Evolutionary conservation across 2,113 vertebrate genomes (phyloP), one percentile per base, ranked within the genome.

Genomic region (Prochilodus magdalenae): DNA sequence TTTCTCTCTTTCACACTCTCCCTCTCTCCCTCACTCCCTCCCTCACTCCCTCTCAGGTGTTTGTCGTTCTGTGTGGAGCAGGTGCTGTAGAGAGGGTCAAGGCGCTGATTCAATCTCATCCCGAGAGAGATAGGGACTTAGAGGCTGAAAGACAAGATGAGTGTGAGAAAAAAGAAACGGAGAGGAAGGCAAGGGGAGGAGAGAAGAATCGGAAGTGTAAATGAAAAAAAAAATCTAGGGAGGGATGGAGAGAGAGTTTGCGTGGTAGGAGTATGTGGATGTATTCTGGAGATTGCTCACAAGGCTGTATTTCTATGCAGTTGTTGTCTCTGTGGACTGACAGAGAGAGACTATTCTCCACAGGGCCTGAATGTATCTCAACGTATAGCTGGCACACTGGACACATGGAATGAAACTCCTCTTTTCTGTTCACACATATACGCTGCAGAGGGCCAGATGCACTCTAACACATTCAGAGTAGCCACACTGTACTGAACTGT

Each of bases 211-310:
- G 20, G 4, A 15, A 29, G 77, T 14, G 12, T 22, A 26, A 71
- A 55, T 55, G 53, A 55, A 55, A 55, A 55, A 14, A 55, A 55
- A 55, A 14, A 55, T 3, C 0, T 22, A 5, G 75, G 8, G 75
- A 76, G 70, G 33, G 70, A 51, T 1, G 5, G 49, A 51, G 49
- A 51, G 49, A 16, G 49, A 22, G 75, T 81, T 75, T 80, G 72
- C 88, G 82, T 81, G 88, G 86, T 82, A 75, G 87, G 88, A 88
- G 79, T 79, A 83, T 81, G 59, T 82, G 80, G 77, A 85, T 81
- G 49, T 77, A 85, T 89, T 89, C 78, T 67, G 5, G 29, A 8
- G n/a, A 36, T 49, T 77, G 15, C 47, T 69, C 76, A 57, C 18
- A 20, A 36, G 47, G 53, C 14, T 40, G 29, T 24, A 30, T 55